Base-by-base conservation (phyloP, 2,888 invertebrate species). In the Eupithecia subfuscata region DNA sequence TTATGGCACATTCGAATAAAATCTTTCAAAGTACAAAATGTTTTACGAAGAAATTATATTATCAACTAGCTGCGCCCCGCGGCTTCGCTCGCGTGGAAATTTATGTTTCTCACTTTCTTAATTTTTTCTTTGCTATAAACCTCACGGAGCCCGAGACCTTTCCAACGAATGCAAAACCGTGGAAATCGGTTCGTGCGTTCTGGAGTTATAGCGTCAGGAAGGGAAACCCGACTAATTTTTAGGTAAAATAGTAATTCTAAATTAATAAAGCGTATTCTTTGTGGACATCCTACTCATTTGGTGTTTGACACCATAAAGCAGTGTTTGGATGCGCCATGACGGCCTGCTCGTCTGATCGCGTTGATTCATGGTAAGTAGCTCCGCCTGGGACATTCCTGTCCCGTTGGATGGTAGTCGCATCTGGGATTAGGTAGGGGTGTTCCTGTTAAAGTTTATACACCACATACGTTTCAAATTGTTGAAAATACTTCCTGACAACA, bases 251-350 rank as follows among this genome's bases (percentile, higher is more conserved):
- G 30, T 30, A 30, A 30, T 30, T 30, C 30, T 30, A 30, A 30
- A 30, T 30, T 30, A 30, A 30, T 3, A 64, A 30, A 64, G 30
- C 16, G 0, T 30, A 34, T 18, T 64, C 18, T 64, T 60, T 25
- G 34, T 64, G 16, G 63, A 48, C 74, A 65, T 73, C 74, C 74
- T 75, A 75, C 64, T 70, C 73, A 74, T 77, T 71, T 76, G 69
- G 74, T 75, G 74, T 78, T 79, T 79, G 75, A 71, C 73, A 72
- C 74, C 79, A 79, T 80, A 80, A 78, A 80, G 68, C 67, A 72
- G 25, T 71, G 72, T 77, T 72, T 73, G 70, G 70, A 80, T 76
- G 75, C 64, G 73, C 75, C 78, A 73, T 80, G 76, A 77, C 74
- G 56, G 70, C 63, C 67, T 2, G 43, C 60, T 69, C 56, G 70